Evolutionary conservation across 2,888 invertebrate genomes (phyloP).

Genomic region (Chaitophorus viminalis): DNA sequence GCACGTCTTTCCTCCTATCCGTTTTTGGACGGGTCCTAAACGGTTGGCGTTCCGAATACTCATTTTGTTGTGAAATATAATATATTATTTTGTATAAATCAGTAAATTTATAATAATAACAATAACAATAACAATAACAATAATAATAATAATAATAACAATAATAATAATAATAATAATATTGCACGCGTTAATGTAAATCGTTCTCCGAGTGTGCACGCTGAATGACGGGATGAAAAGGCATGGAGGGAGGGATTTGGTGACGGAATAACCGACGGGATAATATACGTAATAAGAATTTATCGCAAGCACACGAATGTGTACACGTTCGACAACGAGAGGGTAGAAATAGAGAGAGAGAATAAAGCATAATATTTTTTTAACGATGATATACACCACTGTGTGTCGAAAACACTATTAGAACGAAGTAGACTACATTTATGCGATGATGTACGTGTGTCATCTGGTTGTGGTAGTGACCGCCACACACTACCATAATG

Average conservation of each 20-base stretch:
- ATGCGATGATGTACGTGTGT: background rate
- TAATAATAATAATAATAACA: too few species aligned
- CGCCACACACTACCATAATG: background rate
- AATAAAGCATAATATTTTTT: background rate
- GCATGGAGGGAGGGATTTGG: too few species aligned
- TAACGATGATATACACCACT: background rate
- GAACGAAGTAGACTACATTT: background rate
- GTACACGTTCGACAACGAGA: background rate
- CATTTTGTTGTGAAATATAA: background rate
- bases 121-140: too few species aligned
- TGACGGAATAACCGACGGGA: too few species aligned
- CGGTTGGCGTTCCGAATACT: background rate
- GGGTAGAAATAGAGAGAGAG: background rate
- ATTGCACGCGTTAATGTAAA: too few species aligned
- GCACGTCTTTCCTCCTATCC: too few species aligned
- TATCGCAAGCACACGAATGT: background rate
- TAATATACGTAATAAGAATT: background rate
- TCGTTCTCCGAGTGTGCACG: too few species aligned
- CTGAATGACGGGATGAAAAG: too few species aligned
- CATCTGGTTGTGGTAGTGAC: background rate
- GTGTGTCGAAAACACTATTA: conserved; percentile 13
- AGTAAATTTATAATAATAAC: background rate
- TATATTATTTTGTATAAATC: background rate
- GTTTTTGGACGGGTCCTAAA: too few species aligned
- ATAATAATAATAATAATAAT: too few species aligned